Evolutionary conservation across 2,113 vertebrate genomes (phyloP), one percentile per base, ranked within the genome.

Genomic region (Spea multiplicata): DNA sequence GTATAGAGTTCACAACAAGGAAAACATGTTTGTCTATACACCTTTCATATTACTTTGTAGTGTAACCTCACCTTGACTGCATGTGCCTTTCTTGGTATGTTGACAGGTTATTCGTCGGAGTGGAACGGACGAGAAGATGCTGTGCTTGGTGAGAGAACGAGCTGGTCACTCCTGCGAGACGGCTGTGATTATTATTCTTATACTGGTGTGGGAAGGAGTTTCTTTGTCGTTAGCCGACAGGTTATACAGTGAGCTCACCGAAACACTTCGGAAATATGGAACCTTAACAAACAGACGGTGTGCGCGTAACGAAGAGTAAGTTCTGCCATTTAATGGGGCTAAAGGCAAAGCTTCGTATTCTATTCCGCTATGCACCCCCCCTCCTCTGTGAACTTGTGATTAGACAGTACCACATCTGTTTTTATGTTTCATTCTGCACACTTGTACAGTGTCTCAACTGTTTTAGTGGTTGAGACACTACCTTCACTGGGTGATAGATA

Each of bases 181-280:
- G 0, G 94, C 97, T 0, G 95, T 96, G 83, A 94, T 99, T 0
- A 88, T 98, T 44, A 94, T 99, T 16, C 95, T 96, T 75, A 96
- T 99, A 85, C 86, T 98, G 80, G 88, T 98, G 62, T 99, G 97
- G 97, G 96, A 99, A 77, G 97, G 96, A 46, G 96, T 99, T 83
- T 85, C 92, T 0, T 84, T 81, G 2, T 86, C 80, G 73, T 84
- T 97, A 76, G 97, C 97, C 0, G 94, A 98, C 85, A 85, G 66
- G 69, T 93, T 99, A 73, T 99, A 99, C 88, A 76, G 84, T 0
- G 96, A 99, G 45, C 94, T 99, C 66, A 94, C 92, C 0, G 89
- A 93, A 59, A 97, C 94, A 2, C 87, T 99, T 85, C 88, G 85
- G 76, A 97, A 94, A 74, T 91, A 95, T 0, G 97, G 97, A 83